Evolutionary conservation across 2,888 invertebrate genomes (phyloP).

Genomic region (Lepas anatifera): DNA sequence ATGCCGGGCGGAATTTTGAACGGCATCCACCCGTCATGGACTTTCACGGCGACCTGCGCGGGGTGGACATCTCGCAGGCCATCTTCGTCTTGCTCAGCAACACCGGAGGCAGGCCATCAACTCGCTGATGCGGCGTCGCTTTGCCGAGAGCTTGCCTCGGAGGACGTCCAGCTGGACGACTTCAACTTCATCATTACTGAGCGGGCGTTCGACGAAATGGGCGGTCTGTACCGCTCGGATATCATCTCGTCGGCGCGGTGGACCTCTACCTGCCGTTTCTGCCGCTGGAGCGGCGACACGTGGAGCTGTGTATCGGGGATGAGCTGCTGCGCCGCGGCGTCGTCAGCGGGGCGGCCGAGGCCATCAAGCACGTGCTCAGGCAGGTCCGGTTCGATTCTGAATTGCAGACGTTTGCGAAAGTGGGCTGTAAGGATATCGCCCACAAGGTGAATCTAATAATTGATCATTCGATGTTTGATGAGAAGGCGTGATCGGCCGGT

Average conservation of each 20-base stretch:
- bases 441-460: constrained; percentile 45
- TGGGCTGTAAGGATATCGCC: constrained; percentile 81
- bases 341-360: constrained; percentile 19
- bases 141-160: too few species aligned
- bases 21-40: constrained; percentile 75
- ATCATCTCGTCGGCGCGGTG: constrained; percentile 68
- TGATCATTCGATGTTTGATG: background rate
- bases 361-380: constrained; percentile 29
- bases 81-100: constrained; percentile 87
- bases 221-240: constrained; percentile 70
- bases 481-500: too few species aligned
- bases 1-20: constrained; percentile 73
- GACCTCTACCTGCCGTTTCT: constrained; percentile 91
- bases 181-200: constrained; percentile 56
- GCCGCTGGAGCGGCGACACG: constrained; percentile 74
- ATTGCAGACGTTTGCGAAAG: constrained; percentile 61
- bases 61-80: constrained; percentile 53
- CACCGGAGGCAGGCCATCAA: constrained; percentile 67
- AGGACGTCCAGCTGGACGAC: constrained; percentile 43
- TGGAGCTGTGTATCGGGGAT: constrained; percentile 58
- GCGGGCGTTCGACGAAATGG: constrained; percentile 56
- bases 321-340: constrained; percentile 40
- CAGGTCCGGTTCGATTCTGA: constrained; percentile 60
- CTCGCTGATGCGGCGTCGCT: constrained; percentile 45
- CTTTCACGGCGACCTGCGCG: constrained; percentile 57